Evolutionary conservation across 2,797 vertebrate species (phyloP), one percentile per base, ranked within the genome.

Genomic region (Tokudaia muenninki): DNA sequence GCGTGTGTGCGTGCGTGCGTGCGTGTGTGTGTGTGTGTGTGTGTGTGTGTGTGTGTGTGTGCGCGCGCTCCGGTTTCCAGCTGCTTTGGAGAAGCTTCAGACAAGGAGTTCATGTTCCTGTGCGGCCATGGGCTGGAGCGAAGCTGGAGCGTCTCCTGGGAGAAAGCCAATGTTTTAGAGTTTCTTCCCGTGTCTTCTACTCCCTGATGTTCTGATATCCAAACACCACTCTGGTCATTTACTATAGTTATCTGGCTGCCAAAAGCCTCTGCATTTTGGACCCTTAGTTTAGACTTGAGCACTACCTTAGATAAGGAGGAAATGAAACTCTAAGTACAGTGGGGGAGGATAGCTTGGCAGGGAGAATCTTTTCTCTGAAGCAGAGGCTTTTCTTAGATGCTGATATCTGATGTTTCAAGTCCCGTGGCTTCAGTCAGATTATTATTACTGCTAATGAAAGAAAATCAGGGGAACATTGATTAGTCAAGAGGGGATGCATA

Each of bases 391-490:
- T 65, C 29, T 11, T 79, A 7, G 24, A 87, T 29, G 41, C 34
- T 57, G 70, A 50, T 14, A 70, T 14, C 65, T 16, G 65, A 34
- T 34, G 31, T 67, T 67, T 67, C 34, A 34, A 67, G 65, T 34
- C 13, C 65, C 31, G 16, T 34, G 65, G 65, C 29, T 10, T 17
- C 82, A 79, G 74, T 11, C 37, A 74, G 59, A 70, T 74, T 81
- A n/a, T 94, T 67, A n/a, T 72, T 92, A 78, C 26, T 61, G 19
- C 83, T 52, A 94, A 88, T 70, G 90, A 91, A 31, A 34, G 26
- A 90, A 88, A 4, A 87, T 13, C 77, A 84, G 59, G 34, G 34
- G 8, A 55, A 21, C 50, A 72, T 37, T 84, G 41, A 92, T 86
- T 41, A 80, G 80, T 74, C 34, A 84, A 44, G 70, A 83, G 61